These are phyloP conservation scores for Hecatera dysodea DNA, from an alignment of 2,888 invertebrate genomes.

Conservation along the genomic window DNA sequence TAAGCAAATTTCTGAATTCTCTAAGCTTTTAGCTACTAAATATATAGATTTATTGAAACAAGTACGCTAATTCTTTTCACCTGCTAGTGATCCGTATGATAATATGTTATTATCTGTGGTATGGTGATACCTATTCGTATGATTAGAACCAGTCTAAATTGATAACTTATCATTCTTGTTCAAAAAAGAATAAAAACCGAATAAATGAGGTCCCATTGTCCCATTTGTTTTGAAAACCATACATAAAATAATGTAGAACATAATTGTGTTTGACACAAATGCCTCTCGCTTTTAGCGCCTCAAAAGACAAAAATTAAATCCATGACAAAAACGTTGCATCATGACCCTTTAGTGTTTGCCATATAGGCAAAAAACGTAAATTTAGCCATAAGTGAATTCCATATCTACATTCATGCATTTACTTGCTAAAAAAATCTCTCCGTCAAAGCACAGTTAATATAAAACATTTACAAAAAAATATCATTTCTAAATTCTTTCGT, in stretches of 20 bases:
- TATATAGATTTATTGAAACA: neutral
- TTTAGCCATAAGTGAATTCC: too few relatives aligned
- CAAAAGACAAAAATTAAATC: too few relatives aligned
- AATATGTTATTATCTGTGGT: too few relatives aligned
- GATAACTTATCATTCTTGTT: neutral
- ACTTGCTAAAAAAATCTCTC: neutral
- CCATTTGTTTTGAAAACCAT: too few relatives aligned
- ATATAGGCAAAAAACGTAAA: too few relatives aligned
- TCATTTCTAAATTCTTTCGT: neutral
- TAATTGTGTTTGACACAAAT: neutral
- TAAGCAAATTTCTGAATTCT: neutral
- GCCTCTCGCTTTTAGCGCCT: neutral
- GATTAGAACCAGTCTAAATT: conserved; percentile 10
- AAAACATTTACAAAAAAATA: neutral
- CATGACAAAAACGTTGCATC: too few relatives aligned
- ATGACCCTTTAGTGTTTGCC: too few relatives aligned
- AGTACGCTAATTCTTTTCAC: conserved; percentile 19
- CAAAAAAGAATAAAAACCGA: neutral
- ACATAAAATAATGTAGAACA: neutral
- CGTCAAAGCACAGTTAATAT: neutral
- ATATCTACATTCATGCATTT: neutral
- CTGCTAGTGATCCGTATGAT: conserved; percentile 4
- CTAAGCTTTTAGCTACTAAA: neutral
- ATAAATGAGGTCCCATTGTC: neutral
- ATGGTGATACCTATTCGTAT: neutral